phyloP scores from a whole-genome alignment of 2,888 invertebrate genomes.

The Coleophora flavipennella region DNA sequence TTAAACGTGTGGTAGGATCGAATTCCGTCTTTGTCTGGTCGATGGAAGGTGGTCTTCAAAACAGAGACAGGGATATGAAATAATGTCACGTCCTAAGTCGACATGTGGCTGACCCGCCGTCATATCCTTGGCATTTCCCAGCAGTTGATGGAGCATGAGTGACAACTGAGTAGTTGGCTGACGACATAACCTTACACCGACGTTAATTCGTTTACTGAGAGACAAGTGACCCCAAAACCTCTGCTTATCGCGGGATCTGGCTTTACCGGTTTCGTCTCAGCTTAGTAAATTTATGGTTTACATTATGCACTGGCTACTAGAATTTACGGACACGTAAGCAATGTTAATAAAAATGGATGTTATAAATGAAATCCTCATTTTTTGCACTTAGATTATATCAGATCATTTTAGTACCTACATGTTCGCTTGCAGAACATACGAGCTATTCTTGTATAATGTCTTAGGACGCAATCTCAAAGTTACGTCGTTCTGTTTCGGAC shows the following conservation, averaged over 20 bases:
- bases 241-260: constrained; percentile 52
- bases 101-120: constrained; percentile 67
- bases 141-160: constrained; percentile 72
- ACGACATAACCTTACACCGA: constrained; percentile 62
- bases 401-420: constrained; percentile 26
- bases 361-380: no score
- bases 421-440: constrained; percentile 17
- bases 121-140: constrained; percentile 63
- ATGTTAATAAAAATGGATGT: constrained; percentile 29
- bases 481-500: constrained; percentile 41
- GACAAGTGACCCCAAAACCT: constrained; percentile 48
- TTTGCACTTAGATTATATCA: no score
- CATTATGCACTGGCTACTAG: constrained; percentile 59
- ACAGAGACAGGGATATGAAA: constrained; percentile 60
- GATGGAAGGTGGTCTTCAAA: constrained; percentile 43
- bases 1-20: constrained; percentile 40
- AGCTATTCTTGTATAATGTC: constrained; percentile 22
- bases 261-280: constrained; percentile 48
- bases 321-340: constrained; percentile 39
- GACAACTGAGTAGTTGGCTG: constrained; percentile 50
- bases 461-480: constrained; percentile 44
- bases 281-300: constrained; percentile 48
- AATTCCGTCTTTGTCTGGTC: constrained; percentile 59
- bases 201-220: constrained; percentile 61
- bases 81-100: constrained; percentile 56